Conservation (phyloP, 2,888 invertebrate genomes). For the Tenthredo distinguenda region DNA sequence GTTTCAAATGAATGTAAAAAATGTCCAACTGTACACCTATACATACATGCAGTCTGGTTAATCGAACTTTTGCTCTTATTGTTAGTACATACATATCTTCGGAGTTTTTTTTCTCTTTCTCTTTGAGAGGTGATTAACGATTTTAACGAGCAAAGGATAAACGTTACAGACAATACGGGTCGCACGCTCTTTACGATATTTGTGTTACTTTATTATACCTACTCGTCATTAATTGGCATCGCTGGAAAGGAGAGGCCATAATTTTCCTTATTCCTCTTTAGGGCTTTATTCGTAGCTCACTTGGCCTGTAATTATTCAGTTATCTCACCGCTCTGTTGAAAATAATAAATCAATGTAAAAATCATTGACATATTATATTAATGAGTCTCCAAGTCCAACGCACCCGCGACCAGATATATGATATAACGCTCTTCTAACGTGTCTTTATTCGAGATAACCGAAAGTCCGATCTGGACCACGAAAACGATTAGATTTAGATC, state of each 20-base stretch:
- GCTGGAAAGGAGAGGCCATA: background rate
- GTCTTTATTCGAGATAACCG: background rate
- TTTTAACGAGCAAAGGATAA: constrained; percentile 22
- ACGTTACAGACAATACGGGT: constrained; percentile 12
- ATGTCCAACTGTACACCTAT: background rate
- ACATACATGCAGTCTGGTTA: too few species aligned
- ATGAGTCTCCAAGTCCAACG: background rate
- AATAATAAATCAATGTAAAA: background rate
- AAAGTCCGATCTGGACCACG: background rate
- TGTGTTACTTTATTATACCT: constrained; percentile 30
- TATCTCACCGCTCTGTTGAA: background rate
- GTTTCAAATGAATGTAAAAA: background rate
- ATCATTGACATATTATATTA: background rate
- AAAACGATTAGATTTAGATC: background rate
- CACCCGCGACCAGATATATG: background rate
- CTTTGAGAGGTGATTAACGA: background rate
- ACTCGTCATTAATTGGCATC: constrained; percentile 28
- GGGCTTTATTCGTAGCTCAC: background rate
- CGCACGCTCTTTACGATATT: constrained; percentile 27
- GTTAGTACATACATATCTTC: background rate
- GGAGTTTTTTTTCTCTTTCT: background rate
- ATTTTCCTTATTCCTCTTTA: constrained; percentile 10
- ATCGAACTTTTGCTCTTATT: background rate
- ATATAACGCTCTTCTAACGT: background rate
- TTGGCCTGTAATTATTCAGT: constrained; percentile 9